Evolutionary conservation across 1,140 invertebrate genomes (phyloP).

Genomic region (Drosophila watanabei): DNA sequence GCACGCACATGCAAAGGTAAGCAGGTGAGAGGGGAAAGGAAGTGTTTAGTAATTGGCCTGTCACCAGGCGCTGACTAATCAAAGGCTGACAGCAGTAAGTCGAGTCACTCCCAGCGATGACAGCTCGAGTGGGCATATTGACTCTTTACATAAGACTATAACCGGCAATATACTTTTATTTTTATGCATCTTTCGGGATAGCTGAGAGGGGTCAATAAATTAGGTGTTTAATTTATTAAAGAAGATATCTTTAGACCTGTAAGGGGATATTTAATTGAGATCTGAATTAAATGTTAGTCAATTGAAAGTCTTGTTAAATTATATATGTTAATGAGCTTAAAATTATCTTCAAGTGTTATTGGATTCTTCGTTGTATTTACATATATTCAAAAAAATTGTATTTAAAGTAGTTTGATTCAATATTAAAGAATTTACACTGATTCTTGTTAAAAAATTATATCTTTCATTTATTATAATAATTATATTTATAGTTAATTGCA

Average conservation of each 20-base stretch:
- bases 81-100: neutral
- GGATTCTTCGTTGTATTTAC: neutral
- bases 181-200: neutral
- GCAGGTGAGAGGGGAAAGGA: slow-evolving; percentile 4
- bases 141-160: slow-evolving; percentile 6
- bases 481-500: too few species aligned
- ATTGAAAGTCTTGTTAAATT: neutral
- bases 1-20: slow-evolving; percentile 22
- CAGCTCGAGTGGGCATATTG: slow-evolving; percentile 30
- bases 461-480: too few species aligned
- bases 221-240: neutral
- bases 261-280: too few species aligned
- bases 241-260: too few species aligned
- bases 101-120: slow-evolving; percentile 33
- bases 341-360: neutral
- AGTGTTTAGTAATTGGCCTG: slow-evolving; percentile 31
- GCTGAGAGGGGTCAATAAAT: neutral
- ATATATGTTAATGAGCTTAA: neutral
- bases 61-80: slow-evolving; percentile 45
- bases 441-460: too few species aligned
- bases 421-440: too few species aligned
- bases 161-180: slow-evolving; percentile 5
- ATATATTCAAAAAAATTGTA: neutral
- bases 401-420: too few species aligned
- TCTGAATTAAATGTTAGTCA: neutral